A percentile compares a stretch with the other conserved stretches of the same genome.
Conservation (phyloP, 2,888 invertebrate genomes). For the Leucania comma region DNA sequence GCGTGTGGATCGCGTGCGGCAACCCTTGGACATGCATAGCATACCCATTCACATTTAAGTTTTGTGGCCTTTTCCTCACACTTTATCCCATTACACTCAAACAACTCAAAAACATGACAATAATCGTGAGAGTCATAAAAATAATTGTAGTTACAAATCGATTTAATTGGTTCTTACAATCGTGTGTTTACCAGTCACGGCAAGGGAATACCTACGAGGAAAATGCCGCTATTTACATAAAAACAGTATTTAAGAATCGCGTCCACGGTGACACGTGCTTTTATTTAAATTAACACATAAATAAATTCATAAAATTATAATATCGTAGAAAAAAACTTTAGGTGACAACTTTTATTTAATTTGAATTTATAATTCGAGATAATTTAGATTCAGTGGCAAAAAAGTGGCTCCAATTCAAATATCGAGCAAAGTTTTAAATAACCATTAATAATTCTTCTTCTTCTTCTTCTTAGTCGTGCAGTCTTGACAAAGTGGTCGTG, state of each 20-base stretch:
- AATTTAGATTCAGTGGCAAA: not conserved
- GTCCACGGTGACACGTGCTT: slow-evolving; percentile 9
- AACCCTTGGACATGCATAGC: too few relatives aligned
- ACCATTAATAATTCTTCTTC: too few relatives aligned
- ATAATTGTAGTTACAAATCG: not conserved
- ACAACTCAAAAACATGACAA: too few relatives aligned
- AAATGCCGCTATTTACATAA: slow-evolving; percentile 10
- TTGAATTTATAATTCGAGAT: not conserved
- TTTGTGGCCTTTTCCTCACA: too few relatives aligned
- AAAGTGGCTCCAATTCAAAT: too few relatives aligned
- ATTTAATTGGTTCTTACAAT: not conserved
- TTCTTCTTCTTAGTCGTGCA: too few relatives aligned
- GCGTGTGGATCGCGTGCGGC: too few relatives aligned
- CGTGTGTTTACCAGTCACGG: not conserved
- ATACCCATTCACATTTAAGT: too few relatives aligned
- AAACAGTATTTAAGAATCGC: slow-evolving; percentile 13
- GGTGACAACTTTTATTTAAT: not conserved
- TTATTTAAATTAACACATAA: not conserved
- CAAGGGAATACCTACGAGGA: slow-evolving; percentile 41
- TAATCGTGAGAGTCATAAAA: not conserved
- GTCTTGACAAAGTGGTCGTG: too few relatives aligned
- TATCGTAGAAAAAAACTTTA: not conserved
- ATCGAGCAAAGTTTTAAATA: not conserved
- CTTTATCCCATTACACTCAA: too few relatives aligned
- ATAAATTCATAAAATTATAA: not conserved